These are phyloP conservation scores for Pao palembangensis DNA, from an alignment of 2,113 vertebrate species.

Conservation along the genomic window DNA sequence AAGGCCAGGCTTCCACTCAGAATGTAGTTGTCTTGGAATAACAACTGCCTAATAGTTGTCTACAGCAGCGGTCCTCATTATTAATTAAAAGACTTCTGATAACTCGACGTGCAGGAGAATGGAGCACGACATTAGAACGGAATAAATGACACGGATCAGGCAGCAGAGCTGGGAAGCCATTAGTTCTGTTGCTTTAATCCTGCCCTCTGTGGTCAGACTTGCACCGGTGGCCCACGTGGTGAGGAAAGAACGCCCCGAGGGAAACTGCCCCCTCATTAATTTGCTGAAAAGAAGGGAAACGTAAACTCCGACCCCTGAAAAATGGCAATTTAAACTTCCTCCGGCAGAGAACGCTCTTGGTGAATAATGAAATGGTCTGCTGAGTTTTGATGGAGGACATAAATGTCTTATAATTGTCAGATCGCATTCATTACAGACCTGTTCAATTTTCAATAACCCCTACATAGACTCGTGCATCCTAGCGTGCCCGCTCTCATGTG, in stretches of 20 bases:
- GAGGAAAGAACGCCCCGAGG: constrained; percentile 26
- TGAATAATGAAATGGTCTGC: constrained; percentile 38
- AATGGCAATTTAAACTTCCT: constrained; percentile 16
- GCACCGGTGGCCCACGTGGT: constrained; percentile 13
- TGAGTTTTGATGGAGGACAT: constrained; percentile 24
- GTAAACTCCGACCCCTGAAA: constrained; percentile 2
- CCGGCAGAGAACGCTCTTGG: constrained; percentile 2
- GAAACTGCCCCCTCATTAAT: constrained; percentile 13
- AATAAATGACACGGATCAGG: constrained; percentile 20
- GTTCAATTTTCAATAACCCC: constrained; percentile 26
- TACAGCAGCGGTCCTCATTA: too few species aligned
- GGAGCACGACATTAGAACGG: neutral
- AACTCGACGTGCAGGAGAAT: too few species aligned
- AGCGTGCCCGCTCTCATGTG: neutral
- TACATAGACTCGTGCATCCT: constrained; percentile 17
- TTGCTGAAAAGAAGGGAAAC: constrained; percentile 8
- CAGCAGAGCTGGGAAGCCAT: constrained; percentile 23
- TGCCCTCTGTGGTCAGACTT: constrained; percentile 20
- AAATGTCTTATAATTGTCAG: constrained; percentile 36
- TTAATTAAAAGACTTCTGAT: too few species aligned
- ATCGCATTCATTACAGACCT: constrained; percentile 31
- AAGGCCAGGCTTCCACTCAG: too few species aligned
- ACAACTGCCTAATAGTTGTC: too few species aligned
- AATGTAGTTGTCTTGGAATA: too few species aligned
- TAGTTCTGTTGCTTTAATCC: constrained; percentile 46